phyloP scores from a whole-genome alignment of 2,797 vertebrate genomes.

The Rhinogobio ventralis region DNA sequence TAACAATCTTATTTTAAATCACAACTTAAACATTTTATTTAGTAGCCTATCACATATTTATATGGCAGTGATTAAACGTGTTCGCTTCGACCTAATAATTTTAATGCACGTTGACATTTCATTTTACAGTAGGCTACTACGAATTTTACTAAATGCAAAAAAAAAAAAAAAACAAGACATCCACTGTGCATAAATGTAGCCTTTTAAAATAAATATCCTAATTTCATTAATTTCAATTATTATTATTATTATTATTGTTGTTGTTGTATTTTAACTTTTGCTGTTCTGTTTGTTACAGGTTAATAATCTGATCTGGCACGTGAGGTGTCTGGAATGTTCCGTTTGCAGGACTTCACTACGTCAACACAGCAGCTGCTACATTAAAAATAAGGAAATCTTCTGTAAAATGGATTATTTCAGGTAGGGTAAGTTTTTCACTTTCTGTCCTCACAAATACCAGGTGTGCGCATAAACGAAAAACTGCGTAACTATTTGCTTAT shows the following conservation, averaged over 20 bases:
- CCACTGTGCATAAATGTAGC: neutral
- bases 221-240: neutral
- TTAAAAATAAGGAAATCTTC: conserved; percentile 99
- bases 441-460: conserved; percentile 60
- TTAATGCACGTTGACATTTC: neutral
- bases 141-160: neutral
- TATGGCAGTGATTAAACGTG: neutral
- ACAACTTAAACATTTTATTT: neutral
- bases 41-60: neutral
- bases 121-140: neutral
- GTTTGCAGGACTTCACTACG: conserved; percentile 95
- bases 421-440: conserved; percentile 88
- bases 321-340: conserved; percentile 95
- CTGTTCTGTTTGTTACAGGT: conserved; percentile 79
- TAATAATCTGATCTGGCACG: conserved; percentile 99
- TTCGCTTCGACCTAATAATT: neutral
- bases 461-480: neutral
- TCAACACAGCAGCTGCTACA: conserved; percentile 99
- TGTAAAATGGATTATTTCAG: conserved; percentile 99
- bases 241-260: conserved; percentile 26
- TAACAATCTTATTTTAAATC: neutral
- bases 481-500: neutral
- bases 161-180: neutral
- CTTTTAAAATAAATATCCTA: neutral
- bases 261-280: neutral